Evolutionary conservation across 2,888 invertebrate genomes (phyloP).

Genomic region (Ectobius pallidus): DNA sequence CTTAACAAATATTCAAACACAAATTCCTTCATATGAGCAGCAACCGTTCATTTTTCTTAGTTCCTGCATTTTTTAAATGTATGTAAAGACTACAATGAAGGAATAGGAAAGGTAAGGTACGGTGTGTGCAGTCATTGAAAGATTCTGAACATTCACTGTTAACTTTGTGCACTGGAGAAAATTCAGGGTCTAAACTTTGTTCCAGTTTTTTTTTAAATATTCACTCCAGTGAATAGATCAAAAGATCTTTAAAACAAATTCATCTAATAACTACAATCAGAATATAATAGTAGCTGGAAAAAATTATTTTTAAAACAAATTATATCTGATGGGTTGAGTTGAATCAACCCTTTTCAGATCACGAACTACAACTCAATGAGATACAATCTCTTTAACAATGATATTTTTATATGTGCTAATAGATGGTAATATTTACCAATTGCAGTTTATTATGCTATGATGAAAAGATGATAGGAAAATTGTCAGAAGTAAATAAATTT

Average conservation of each 20-base stretch:
- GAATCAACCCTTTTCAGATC: background rate
- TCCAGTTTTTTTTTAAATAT: too few relatives aligned
- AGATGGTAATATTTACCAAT: background rate
- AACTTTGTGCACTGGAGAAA: too few relatives aligned
- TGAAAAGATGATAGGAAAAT: too few relatives aligned
- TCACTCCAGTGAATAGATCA: too few relatives aligned
- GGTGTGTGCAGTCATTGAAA: background rate
- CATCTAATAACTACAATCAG: background rate
- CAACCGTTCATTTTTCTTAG: too few relatives aligned
- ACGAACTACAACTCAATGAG: background rate
- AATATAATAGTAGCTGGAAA: background rate
- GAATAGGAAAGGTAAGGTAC: background rate
- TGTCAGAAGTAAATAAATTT: too few relatives aligned
- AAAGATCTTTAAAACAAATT: too few relatives aligned
- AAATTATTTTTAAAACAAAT: background rate
- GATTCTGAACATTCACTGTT: background rate
- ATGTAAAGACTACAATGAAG: too few relatives aligned
- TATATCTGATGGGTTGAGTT: background rate
- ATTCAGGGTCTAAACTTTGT: too few relatives aligned
- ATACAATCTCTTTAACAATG: background rate
- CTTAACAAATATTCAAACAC: background rate
- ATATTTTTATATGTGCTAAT: conserved; percentile 5
- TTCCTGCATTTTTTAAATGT: too few relatives aligned
- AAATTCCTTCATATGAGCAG: background rate
- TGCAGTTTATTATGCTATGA: too few relatives aligned